phyloP scores from a whole-genome alignment of 2,888 invertebrate species.

The Mythimna impura region DNA sequence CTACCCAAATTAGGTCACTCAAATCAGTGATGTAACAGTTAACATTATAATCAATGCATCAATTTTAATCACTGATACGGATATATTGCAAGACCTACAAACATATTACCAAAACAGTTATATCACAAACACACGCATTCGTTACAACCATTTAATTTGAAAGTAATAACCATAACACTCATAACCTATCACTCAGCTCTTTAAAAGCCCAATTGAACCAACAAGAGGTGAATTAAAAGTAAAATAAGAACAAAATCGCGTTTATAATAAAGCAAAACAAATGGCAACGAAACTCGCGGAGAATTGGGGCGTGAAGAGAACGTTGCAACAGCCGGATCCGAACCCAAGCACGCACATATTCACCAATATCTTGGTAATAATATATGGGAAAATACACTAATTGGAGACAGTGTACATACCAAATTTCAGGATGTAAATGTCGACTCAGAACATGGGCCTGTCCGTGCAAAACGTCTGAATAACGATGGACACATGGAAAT shows the following conservation, averaged over 20 bases:
- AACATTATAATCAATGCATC: constrained; percentile 49
- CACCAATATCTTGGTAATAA: constrained; percentile 46
- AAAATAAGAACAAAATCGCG: constrained; percentile 55
- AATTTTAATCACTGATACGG: constrained; percentile 45
- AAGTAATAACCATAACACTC: constrained; percentile 56
- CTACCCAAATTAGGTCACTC: constrained; percentile 13
- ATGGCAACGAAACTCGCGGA: constrained; percentile 77
- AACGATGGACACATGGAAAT: neutral
- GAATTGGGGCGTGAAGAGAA: constrained; percentile 85
- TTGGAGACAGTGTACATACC: constrained; percentile 11
- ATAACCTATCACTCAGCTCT: constrained; percentile 59
- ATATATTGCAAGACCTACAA: constrained; percentile 45
- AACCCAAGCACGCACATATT: constrained; percentile 70
- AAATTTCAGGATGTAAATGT: constrained; percentile 12
- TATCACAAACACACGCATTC: constrained; percentile 61
- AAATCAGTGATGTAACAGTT: constrained; percentile 42
- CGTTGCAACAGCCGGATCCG: constrained; percentile 80
- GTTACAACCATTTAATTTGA: constrained; percentile 56
- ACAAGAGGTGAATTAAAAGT: constrained; percentile 57
- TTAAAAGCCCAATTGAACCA: constrained; percentile 63
- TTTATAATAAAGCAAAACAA: constrained; percentile 73
- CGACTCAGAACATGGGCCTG: neutral
- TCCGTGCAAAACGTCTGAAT: neutral
- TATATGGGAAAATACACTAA: constrained; percentile 38
- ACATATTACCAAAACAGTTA: constrained; percentile 53